Percentiles rank a stretch among this genome's conserved stretches.
Conservation (phyloP, 2,797 vertebrate species). For the Microctenopoma lineatum region DNA sequence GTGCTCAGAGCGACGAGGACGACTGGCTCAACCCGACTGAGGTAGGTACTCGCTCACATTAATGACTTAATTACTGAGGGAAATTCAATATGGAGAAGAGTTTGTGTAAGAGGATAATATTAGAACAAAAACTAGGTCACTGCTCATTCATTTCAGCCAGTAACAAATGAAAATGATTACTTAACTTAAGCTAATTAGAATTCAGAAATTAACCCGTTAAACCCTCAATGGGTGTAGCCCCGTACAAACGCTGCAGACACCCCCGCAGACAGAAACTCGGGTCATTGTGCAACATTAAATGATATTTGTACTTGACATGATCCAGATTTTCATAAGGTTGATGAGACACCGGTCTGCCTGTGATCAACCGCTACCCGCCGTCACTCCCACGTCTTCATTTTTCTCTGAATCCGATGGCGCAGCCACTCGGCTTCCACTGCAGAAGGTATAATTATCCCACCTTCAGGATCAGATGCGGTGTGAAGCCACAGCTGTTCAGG, state of each 20-base stretch:
- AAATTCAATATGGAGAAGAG: neutral
- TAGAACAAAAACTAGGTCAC: too few relatives aligned
- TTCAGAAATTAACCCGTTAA: neutral
- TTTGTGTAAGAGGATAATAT: too few relatives aligned
- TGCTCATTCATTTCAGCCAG: too few relatives aligned
- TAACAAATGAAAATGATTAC: too few relatives aligned
- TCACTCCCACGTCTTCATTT: neutral
- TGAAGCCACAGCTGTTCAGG: neutral
- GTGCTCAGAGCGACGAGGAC: conserved; percentile 75
- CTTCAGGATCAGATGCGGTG: neutral
- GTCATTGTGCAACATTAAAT: neutral
- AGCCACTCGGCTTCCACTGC: neutral
- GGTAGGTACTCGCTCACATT: conserved; percentile 73
- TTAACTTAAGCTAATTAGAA: too few relatives aligned
- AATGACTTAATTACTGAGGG: neutral
- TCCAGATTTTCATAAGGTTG: neutral
- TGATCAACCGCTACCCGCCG: conserved; percentile 3
- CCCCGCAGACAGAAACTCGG: neutral
- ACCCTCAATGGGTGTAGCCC: neutral
- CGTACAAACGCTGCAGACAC: too few relatives aligned
- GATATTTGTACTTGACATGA: neutral
- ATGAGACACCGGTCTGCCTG: neutral
- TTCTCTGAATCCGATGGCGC: neutral
- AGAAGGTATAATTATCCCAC: conserved; percentile 1
- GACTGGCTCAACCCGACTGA: conserved; percentile 96